Evolutionary conservation across 2,888 invertebrate genomes (phyloP).

Genomic region (Clivina fossor): DNA sequence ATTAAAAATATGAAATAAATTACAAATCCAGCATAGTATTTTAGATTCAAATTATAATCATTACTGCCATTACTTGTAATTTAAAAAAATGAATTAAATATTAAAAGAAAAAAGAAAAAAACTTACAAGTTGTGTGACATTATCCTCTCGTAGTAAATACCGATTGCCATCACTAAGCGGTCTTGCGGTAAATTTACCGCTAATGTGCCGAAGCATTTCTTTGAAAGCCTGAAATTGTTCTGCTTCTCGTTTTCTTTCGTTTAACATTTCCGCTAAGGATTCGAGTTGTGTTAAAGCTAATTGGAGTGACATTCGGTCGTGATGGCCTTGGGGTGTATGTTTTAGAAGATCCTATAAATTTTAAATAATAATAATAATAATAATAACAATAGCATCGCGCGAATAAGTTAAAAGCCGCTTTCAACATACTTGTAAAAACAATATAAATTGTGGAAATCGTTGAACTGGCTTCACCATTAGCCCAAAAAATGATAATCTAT

Average conservation of each 20-base stretch:
- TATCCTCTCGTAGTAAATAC: conserved; percentile 84
- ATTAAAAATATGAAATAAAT: no score
- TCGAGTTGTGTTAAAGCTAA: conserved; percentile 92
- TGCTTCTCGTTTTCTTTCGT: conserved; percentile 92
- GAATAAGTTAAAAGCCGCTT: conserved; percentile 8
- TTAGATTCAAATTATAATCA: no score
- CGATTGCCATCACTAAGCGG: conserved; percentile 74
- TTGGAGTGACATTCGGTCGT: conserved; percentile 90
- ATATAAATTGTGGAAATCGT: conserved; percentile 94
- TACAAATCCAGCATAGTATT: no score
- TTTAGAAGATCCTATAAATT: conserved; percentile 81
- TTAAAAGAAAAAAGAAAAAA: no score
- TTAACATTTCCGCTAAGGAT: conserved; percentile 89
- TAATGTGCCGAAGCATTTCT: conserved; percentile 80
- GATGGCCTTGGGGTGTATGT: conserved; percentile 91
- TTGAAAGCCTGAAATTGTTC: conserved; percentile 93
- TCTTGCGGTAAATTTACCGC: conserved; percentile 75
- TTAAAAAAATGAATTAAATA: no score
- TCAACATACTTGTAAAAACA: conserved; percentile 80
- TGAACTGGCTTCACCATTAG: conserved; percentile 95
- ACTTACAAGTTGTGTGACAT: conserved; percentile 78
- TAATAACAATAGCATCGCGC: no score
- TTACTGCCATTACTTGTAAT: no score
- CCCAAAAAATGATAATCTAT: conserved; percentile 90
- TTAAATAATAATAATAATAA: no score